These are phyloP conservation scores for Raphicerus campestris DNA, from an alignment of 2,113 vertebrate species.

Conservation along the genomic window DNA sequence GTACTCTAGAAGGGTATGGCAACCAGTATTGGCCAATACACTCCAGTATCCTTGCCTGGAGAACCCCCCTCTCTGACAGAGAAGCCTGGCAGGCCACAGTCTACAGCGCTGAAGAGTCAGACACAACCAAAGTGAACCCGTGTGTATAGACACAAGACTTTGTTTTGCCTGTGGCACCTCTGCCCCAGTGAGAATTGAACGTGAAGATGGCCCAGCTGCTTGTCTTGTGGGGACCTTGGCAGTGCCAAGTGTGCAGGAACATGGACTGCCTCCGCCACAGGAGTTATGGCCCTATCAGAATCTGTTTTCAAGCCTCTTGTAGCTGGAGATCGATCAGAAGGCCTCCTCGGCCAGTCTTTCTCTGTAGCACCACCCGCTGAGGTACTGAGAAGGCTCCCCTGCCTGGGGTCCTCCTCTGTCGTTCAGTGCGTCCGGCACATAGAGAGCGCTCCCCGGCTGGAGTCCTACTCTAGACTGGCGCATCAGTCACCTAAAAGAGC, in stretches of 20 bases:
- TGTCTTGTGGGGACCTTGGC: not conserved
- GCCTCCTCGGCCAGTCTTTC: not conserved
- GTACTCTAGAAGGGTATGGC: not conserved
- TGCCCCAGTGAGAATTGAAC: not conserved
- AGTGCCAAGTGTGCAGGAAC: not conserved
- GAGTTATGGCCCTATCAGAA: not conserved
- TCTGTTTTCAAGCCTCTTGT: not conserved
- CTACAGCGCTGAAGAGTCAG: not conserved
- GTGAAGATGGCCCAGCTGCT: not conserved
- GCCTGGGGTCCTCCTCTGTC: not conserved
- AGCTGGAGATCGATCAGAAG: not conserved
- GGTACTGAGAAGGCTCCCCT: not conserved
- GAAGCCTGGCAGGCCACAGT: not conserved
- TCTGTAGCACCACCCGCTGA: not conserved
- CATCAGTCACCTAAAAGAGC: not conserved
- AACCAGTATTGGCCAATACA: not conserved
- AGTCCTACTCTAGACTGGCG: not conserved
- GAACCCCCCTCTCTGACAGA: rapidly evolving
- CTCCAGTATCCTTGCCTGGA: not conserved
- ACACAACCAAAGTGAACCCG: not conserved
- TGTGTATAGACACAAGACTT: not conserved
- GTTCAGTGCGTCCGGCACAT: not conserved
- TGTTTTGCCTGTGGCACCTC: not conserved
- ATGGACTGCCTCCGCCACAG: rapidly evolving
- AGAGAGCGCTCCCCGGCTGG: not conserved